A percentile compares a stretch with the other conserved stretches of the same genome.
Evolutionary conservation across 2,113 vertebrate genomes (phyloP).

Genomic region (Heterotilapia buettikoferi): DNA sequence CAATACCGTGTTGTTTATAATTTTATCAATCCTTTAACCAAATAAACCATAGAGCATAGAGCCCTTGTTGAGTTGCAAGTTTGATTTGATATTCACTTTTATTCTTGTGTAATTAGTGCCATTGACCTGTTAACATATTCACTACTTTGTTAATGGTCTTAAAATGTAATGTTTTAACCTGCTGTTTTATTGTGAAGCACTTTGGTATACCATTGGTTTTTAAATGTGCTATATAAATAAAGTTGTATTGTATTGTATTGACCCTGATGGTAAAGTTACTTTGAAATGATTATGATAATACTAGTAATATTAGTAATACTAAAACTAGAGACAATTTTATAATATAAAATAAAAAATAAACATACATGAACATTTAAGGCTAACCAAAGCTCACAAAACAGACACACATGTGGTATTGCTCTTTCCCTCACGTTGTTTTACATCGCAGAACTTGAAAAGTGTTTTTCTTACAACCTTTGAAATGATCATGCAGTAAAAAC

Average conservation of each 20-base stretch:
- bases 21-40: background rate
- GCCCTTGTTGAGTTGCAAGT: background rate
- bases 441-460: background rate
- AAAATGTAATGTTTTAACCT: no score
- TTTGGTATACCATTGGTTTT: no score
- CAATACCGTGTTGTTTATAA: background rate
- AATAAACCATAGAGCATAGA: background rate
- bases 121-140: no score
- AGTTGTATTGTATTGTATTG: background rate
- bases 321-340: background rate
- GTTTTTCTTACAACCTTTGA: background rate
- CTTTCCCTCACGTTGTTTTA: background rate
- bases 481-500: background rate
- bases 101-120: no score
- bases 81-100: no score
- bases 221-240: no score
- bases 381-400: background rate
- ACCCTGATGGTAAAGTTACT: background rate
- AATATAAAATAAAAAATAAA: background rate
- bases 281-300: background rate
- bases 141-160: no score
- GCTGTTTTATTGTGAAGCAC: no score
- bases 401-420: background rate
- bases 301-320: background rate
- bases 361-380: background rate